These are phyloP conservation scores for Acropora tenuis DNA, from an alignment of 64 coral and sea anemone genomes.

Conservation along the genomic window DNA sequence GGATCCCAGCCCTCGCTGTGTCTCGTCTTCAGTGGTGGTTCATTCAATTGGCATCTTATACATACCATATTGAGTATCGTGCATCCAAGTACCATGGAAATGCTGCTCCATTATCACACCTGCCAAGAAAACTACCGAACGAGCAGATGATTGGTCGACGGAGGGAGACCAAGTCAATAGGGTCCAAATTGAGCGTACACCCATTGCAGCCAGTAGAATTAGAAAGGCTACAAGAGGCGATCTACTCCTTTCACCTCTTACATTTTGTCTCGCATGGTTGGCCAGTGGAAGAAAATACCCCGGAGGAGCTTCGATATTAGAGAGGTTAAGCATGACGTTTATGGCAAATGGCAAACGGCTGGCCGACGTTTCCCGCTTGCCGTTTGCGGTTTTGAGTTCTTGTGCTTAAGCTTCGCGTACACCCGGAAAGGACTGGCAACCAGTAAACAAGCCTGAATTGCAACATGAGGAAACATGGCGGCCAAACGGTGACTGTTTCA, in stretches of 20 bases:
- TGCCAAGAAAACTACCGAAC: slow-evolving; percentile 12
- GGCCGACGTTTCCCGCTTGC: too few relatives aligned
- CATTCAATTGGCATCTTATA: slow-evolving; percentile 58
- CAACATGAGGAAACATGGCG: too few relatives aligned
- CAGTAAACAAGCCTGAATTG: too few relatives aligned
- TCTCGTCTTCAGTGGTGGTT: background rate
- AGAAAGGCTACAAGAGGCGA: slow-evolving; percentile 17
- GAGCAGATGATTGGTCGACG: background rate
- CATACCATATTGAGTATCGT: slow-evolving; percentile 59
- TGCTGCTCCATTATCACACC: slow-evolving; percentile 48
- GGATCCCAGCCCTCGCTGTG: slow-evolving; percentile 7
- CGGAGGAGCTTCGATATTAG: background rate
- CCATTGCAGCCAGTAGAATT: slow-evolving; percentile 12
- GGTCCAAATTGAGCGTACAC: slow-evolving; percentile 8
- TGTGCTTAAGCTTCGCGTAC: too few relatives aligned
- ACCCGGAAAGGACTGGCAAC: too few relatives aligned
- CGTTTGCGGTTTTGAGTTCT: too few relatives aligned
- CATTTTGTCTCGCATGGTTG: background rate
- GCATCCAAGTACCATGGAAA: slow-evolving; percentile 51
- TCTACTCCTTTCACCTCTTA: slow-evolving; percentile 13
- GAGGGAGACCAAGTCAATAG: background rate
- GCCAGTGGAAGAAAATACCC: slow-evolving; percentile 27
- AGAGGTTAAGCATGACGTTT: too few relatives aligned
- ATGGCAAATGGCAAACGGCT: too few relatives aligned
- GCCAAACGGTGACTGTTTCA: too few relatives aligned